These are phyloP conservation scores for Aphelinus atriplicis DNA, from an alignment of 1,140 invertebrate species.

Conservation along the genomic window DNA sequence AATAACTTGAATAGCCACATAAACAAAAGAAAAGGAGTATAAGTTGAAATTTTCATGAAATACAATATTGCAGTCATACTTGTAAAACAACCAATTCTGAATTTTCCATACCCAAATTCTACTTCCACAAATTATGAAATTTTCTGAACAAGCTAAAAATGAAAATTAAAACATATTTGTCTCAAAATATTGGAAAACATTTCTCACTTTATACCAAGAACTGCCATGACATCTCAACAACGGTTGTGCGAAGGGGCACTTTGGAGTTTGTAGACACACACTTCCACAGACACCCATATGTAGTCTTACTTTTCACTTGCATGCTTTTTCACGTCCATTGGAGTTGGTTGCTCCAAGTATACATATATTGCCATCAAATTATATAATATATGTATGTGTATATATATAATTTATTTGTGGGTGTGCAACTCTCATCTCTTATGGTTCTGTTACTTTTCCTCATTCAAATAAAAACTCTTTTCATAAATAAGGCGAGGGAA, in stretches of 20 bases:
- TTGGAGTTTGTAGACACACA: slow-evolving; percentile 8
- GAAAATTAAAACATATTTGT: slow-evolving; percentile 8
- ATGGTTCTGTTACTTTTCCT: neutral
- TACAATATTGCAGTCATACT: too few species aligned
- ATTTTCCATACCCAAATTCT: slow-evolving; percentile 13
- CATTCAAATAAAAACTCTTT: neutral
- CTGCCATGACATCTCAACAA: slow-evolving; percentile 1
- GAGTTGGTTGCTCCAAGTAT: neutral
- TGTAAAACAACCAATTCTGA: too few species aligned
- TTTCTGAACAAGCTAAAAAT: neutral
- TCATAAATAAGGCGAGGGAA: slow-evolving; percentile 35
- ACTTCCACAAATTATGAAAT: slow-evolving; percentile 22
- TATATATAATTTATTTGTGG: neutral
- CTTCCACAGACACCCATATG: neutral
- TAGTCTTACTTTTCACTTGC: neutral
- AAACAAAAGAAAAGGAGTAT: too few species aligned
- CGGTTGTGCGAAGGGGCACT: slow-evolving; percentile 31
- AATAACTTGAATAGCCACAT: too few species aligned
- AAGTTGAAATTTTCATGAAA: too few species aligned
- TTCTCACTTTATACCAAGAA: too few species aligned
- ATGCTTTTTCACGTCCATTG: neutral
- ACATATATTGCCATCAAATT: neutral
- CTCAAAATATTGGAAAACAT: too few species aligned
- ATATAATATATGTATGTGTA: slow-evolving; percentile 8
- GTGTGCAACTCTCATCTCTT: slow-evolving; percentile 9